phyloP scores from a whole-genome alignment of 2,113 vertebrate species.

The Amia ocellicauda region DNA sequence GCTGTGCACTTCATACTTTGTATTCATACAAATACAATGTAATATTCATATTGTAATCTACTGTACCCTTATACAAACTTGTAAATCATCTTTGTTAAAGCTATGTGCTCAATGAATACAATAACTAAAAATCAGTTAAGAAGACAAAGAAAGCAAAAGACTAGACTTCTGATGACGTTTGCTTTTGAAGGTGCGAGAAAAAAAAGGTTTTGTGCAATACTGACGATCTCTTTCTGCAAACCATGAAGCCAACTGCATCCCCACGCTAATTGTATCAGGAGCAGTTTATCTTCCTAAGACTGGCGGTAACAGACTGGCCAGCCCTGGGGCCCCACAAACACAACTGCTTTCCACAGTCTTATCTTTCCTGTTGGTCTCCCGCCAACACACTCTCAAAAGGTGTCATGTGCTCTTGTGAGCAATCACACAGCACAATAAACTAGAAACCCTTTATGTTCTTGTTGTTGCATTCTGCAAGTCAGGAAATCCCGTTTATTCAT shows the following conservation, averaged over 20 bases:
- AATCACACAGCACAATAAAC: neutral
- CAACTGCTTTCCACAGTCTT: conserved; percentile 9
- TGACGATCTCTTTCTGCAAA: neutral
- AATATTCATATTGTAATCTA: no score
- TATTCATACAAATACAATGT: no score
- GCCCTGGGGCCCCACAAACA: neutral
- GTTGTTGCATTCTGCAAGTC: neutral
- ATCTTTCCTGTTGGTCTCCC: conserved; percentile 8
- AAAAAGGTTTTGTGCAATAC: no score
- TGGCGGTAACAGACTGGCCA: neutral
- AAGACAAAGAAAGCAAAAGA: no score
- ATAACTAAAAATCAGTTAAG: no score
- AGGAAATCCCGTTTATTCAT: neutral
- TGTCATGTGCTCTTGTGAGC: neutral
- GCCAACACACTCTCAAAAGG: neutral
- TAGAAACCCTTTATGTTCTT: neutral
- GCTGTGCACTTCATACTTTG: no score
- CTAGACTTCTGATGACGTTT: no score
- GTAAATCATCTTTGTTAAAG: no score
- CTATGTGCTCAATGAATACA: no score
- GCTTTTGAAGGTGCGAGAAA: no score
- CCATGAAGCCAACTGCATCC: neutral
- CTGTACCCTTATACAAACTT: no score
- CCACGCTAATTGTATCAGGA: neutral
- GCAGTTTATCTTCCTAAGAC: neutral